Conservation (phyloP, 2,888 invertebrate species). For the Orchesella flavescens region DNA sequence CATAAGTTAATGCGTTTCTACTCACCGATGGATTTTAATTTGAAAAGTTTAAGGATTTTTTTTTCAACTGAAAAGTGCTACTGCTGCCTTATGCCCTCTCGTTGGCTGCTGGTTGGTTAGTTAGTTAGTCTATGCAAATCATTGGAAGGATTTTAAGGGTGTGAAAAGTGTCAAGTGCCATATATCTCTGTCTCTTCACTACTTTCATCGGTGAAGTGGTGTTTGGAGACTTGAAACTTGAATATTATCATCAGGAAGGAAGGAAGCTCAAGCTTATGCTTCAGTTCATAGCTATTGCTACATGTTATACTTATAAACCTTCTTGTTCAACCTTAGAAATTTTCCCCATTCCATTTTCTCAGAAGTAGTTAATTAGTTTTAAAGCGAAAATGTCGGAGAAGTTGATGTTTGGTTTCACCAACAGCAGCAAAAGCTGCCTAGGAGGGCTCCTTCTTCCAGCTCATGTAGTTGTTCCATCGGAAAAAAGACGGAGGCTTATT, state of each 20-base stretch:
- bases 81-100: background rate
- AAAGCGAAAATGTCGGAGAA: slow-evolving; percentile 44
- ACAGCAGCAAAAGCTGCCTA: background rate
- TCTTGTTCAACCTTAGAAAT: background rate
- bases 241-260: too few relatives aligned
- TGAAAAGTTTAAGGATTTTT: slow-evolving; percentile 50
- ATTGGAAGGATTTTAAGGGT: background rate
- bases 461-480: too few relatives aligned
- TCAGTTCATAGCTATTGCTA: background rate
- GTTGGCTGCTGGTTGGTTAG: background rate
- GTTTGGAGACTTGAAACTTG: too few relatives aligned
- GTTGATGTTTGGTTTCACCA: slow-evolving; percentile 27
- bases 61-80: background rate
- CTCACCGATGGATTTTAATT: slow-evolving; percentile 51
- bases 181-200: slow-evolving; percentile 38
- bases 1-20: background rate
- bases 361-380: slow-evolving; percentile 61
- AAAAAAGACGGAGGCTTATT: too few relatives aligned
- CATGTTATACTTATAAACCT: background rate
- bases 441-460: background rate
- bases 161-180: slow-evolving; percentile 51
- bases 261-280: too few relatives aligned
- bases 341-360: background rate
- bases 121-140: slow-evolving; percentile 39
- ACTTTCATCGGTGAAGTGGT: slow-evolving; percentile 2